A percentile compares a stretch with the other conserved stretches of the same genome.
Evolutionary conservation across 1,140 invertebrate genomes (phyloP).

Genomic region (Drosophila ficusphila): DNA sequence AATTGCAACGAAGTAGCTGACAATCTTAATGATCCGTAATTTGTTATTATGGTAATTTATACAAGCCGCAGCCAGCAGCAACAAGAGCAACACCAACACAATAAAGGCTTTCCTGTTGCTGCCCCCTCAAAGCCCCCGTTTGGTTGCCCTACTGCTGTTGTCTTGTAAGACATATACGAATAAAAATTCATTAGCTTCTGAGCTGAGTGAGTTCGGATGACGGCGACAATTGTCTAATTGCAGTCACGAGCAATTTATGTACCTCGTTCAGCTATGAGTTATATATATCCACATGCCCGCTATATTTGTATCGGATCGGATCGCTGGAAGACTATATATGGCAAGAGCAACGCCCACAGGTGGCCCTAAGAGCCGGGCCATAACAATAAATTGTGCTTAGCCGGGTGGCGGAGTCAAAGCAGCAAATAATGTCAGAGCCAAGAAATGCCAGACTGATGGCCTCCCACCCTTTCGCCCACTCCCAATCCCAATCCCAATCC

Average conservation of each 20-base stretch:
- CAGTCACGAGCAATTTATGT: conserved; percentile 82
- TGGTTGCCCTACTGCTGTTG: conserved; percentile 27
- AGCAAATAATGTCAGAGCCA: conserved; percentile 39
- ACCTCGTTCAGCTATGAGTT: conserved; percentile 69
- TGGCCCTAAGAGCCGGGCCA: conserved; percentile 54
- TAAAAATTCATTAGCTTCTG: conserved; percentile 78
- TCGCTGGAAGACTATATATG: neutral
- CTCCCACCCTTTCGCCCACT: conserved; percentile 21
- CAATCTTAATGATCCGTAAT: conserved; percentile 83
- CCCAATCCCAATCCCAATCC: conserved; percentile 8
- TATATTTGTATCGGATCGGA: conserved; percentile 39
- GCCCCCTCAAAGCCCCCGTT: neutral
- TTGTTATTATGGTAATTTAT: conserved; percentile 83
- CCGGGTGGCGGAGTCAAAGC: conserved; percentile 28
- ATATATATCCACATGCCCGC: conserved; percentile 44
- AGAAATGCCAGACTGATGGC: conserved; percentile 46
- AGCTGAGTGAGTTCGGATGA: conserved; percentile 65
- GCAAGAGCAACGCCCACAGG: conserved; percentile 55
- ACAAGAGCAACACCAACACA: conserved; percentile 70
- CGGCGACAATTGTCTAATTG: conserved; percentile 79
- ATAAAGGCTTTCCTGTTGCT: conserved; percentile 37
- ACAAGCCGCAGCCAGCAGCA: conserved; percentile 56
- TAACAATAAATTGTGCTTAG: conserved; percentile 59
- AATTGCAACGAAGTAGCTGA: conserved; percentile 83
- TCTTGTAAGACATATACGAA: conserved; percentile 78